A percentile compares a stretch with the other conserved stretches of the same genome.
Conservation (phyloP, 2,888 invertebrate species). For the Hofmannophila pseudospretella region DNA sequence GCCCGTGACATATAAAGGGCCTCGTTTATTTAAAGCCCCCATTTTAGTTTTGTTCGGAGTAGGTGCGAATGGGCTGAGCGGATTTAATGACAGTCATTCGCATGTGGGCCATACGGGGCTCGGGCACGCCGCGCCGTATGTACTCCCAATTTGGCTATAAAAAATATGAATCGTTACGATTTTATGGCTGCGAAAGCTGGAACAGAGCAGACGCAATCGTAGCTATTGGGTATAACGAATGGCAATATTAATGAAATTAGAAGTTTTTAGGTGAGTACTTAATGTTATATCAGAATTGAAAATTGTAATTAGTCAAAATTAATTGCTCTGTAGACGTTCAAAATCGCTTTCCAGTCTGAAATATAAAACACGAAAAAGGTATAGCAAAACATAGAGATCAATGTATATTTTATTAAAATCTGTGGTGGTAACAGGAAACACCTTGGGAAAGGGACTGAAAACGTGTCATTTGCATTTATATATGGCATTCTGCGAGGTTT, state of each 20-base stretch:
- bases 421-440: constrained; percentile 1
- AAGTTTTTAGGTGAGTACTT: too few relatives aligned
- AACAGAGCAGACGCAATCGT: neutral
- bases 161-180: neutral
- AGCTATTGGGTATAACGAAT: too few relatives aligned
- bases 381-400: too few relatives aligned
- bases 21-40: constrained; percentile 23
- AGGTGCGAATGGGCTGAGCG: constrained; percentile 11
- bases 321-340: too few relatives aligned
- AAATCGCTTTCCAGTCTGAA: too few relatives aligned
- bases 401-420: too few relatives aligned
- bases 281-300: too few relatives aligned
- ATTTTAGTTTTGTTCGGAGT: constrained; percentile 22
- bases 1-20: constrained; percentile 14
- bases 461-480: constrained; percentile 25
- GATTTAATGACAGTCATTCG: constrained; percentile 10
- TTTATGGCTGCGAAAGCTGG: neutral
- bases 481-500: constrained; percentile 21
- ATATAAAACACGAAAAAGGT: too few relatives aligned
- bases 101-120: constrained; percentile 6
- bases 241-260: too few relatives aligned
- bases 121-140: neutral
- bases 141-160: constrained; percentile 1
- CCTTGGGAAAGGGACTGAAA: constrained; percentile 23
- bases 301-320: too few relatives aligned